These are phyloP conservation scores for Troides aeacus DNA, from an alignment of 2,888 invertebrate genomes.

Conservation along the genomic window DNA sequence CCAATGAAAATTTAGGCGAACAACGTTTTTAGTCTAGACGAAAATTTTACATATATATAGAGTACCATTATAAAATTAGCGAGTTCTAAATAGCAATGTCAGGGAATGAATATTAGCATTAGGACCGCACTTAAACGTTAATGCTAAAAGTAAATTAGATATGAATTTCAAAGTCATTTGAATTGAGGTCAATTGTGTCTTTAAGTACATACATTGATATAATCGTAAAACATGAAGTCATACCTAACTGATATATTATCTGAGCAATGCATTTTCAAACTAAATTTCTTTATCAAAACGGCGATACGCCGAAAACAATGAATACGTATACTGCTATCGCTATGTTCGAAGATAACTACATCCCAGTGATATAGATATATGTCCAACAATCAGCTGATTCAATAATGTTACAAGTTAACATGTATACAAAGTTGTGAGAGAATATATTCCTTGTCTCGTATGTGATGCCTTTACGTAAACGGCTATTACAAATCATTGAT, in stretches of 20 bases:
- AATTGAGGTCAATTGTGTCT: not conserved
- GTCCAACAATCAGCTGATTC: constrained; percentile 25
- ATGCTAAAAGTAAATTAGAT: not conserved
- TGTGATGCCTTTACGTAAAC: too few relatives aligned
- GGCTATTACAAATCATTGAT: too few relatives aligned
- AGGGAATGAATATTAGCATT: not conserved
- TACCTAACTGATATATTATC: constrained; percentile 25
- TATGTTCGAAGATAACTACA: constrained; percentile 23
- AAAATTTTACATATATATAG: not conserved
- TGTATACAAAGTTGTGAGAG: too few relatives aligned
- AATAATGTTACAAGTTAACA: constrained; percentile 7
- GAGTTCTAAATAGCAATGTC: not conserved
- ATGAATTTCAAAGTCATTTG: not conserved
- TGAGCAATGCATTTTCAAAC: constrained; percentile 29
- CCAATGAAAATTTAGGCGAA: not conserved
- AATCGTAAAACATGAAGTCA: constrained; percentile 27
- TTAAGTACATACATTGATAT: constrained; percentile 5
- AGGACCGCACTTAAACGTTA: not conserved
- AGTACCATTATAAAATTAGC: not conserved
- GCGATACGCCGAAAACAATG: constrained; percentile 30
- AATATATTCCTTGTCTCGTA: too few relatives aligned
- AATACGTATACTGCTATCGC: constrained; percentile 21
- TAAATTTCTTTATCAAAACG: constrained; percentile 29
- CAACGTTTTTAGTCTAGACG: not conserved
- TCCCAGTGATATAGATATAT: constrained; percentile 21